These are phyloP conservation scores for Drosophila setifemur DNA, from an alignment of 1,140 invertebrate species.

Conservation along the genomic window DNA sequence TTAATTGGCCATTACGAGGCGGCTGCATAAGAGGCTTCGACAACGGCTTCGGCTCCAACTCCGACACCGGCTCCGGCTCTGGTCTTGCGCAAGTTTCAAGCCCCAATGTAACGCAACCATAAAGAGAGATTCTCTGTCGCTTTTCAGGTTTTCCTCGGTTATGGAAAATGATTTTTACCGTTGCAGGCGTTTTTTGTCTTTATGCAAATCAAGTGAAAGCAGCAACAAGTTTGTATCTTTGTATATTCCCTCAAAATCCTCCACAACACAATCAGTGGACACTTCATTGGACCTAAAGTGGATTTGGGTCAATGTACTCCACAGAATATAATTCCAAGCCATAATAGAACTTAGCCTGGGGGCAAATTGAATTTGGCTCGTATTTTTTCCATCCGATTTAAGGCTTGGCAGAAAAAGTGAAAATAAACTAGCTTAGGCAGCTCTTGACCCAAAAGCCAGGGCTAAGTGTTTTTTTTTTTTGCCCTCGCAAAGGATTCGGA, in stretches of 20 bases:
- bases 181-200: conserved; percentile 34
- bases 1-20: conserved; percentile 75
- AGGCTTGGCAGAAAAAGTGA: conserved; percentile 14
- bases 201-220: conserved; percentile 80
- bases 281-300: conserved; percentile 3
- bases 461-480: conserved; percentile 5
- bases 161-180: conserved; percentile 59
- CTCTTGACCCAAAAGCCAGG: conserved; percentile 29
- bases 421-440: not conserved
- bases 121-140: conserved; percentile 44
- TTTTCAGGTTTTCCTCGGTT: conserved; percentile 56
- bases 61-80: not conserved
- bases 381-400: conserved; percentile 2
- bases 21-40: conserved; percentile 51
- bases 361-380: not conserved
- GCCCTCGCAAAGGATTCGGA: conserved; percentile 37
- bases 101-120: not conserved
- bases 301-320: conserved; percentile 28
- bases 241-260: not conserved
- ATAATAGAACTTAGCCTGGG: not conserved
- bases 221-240: conserved; percentile 44
- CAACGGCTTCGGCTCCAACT: no score
- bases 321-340: conserved; percentile 4
- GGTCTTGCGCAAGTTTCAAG: conserved; percentile 52
- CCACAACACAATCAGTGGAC: not conserved